A percentile compares a stretch with the other conserved stretches of the same genome.
phyloP scores from a whole-genome alignment of 2,888 invertebrate genomes.

The Drosophila cognata region DNA sequence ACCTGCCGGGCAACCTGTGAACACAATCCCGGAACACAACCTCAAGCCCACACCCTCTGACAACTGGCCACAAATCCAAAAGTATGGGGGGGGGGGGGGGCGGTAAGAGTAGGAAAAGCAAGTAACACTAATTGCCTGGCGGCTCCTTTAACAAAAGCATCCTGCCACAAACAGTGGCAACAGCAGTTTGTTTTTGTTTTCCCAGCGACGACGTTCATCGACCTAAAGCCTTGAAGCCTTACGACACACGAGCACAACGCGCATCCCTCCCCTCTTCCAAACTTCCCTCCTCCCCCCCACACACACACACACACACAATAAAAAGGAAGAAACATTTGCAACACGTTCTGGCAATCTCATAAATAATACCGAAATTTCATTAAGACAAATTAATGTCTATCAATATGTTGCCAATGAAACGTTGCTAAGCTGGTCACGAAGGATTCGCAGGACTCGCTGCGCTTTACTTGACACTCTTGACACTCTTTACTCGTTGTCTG shows the following conservation, averaged over 20 bases:
- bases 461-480: constrained; percentile 6
- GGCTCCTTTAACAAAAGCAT: constrained; percentile 48
- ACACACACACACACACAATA: constrained; percentile 14
- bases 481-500: neutral
- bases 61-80: constrained; percentile 59
- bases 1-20: constrained; percentile 58
- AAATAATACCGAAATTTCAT: constrained; percentile 85
- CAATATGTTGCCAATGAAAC: constrained; percentile 84
- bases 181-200: constrained; percentile 72
- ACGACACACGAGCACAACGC: constrained; percentile 43
- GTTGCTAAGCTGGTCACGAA: constrained; percentile 18
- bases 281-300: neutral
- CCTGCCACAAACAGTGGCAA: constrained; percentile 34
- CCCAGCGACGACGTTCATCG: constrained; percentile 35
- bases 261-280: neutral
- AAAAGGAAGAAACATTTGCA: constrained; percentile 37
- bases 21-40: constrained; percentile 30
- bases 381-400: constrained; percentile 85
- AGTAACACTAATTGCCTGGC: constrained; percentile 70
- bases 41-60: constrained; percentile 24
- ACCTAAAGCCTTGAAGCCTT: constrained; percentile 44
- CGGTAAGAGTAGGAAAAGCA: constrained; percentile 14
- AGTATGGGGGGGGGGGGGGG: neutral
- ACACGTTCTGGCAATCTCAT: constrained; percentile 83
- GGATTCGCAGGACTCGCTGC: neutral